Percentiles rank a stretch among this genome's conserved stretches.
phyloP scores from a whole-genome alignment of 2,888 invertebrate genomes.

The Melitaea athalia region DNA sequence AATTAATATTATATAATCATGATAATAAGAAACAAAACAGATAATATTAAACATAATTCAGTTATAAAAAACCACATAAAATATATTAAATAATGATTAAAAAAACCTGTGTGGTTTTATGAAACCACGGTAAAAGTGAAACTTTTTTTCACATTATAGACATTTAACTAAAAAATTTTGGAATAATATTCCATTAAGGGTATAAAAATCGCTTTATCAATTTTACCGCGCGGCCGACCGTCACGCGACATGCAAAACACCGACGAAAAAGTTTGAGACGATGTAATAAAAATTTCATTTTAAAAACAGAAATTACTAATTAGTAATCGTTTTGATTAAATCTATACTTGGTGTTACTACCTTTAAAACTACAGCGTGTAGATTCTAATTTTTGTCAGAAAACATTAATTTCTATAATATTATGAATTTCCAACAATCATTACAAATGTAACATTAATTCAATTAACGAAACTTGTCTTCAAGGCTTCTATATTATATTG shows the following conservation, averaged over 20 bases:
- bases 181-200: too few relatives aligned
- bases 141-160: too few relatives aligned
- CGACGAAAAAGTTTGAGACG: too few relatives aligned
- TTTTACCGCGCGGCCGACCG: too few relatives aligned
- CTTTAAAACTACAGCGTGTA: neutral
- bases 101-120: too few relatives aligned
- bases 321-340: neutral
- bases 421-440: neutral
- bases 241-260: too few relatives aligned
- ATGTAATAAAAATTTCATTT: too few relatives aligned
- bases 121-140: too few relatives aligned
- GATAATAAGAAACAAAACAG: too few relatives aligned
- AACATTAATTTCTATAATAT: neutral
- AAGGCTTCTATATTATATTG: neutral
- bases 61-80: neutral
- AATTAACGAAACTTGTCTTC: constrained; percentile 1
- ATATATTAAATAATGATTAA: neutral
- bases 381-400: neutral
- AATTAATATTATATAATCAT: too few relatives aligned
- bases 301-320: neutral
- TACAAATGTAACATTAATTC: neutral
- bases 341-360: constrained; percentile 4
- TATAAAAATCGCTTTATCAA: too few relatives aligned
- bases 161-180: too few relatives aligned
- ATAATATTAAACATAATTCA: neutral